These are phyloP conservation scores for Trichogramma pretiosum DNA, from an alignment of 1,140 invertebrate genomes.

Conservation along the genomic window DNA sequence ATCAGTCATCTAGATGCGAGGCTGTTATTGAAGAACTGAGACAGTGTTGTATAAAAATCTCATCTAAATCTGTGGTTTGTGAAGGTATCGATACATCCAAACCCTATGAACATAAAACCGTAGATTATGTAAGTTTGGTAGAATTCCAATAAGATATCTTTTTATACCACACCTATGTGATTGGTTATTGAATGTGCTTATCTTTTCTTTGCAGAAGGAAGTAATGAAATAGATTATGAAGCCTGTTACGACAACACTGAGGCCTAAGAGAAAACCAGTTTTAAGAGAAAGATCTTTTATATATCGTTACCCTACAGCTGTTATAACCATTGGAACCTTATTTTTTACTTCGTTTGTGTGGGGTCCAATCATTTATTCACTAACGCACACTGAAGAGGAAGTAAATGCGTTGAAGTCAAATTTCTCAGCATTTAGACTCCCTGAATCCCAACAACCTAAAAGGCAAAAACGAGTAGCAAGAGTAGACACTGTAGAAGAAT, in stretches of 20 bases:
- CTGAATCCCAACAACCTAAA: no score
- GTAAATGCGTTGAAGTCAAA: neutral
- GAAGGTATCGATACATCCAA: conserved; percentile 54
- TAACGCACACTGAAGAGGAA: neutral
- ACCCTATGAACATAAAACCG: conserved; percentile 40
- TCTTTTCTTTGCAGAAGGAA: conserved; percentile 29
- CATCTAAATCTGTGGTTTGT: conserved; percentile 52
- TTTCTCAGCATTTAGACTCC: no score
- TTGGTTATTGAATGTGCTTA: neutral
- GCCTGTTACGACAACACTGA: no score
- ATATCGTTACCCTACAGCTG: conserved; percentile 16
- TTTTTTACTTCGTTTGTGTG: conserved; percentile 25
- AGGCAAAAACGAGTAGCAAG: no score
- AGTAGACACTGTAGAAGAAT: no score
- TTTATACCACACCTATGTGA: no score
- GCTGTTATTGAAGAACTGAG: conserved; percentile 54
- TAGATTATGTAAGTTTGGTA: conserved; percentile 39
- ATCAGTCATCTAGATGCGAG: conserved; percentile 55
- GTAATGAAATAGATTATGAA: conserved; percentile 30
- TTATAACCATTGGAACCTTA: conserved; percentile 24
- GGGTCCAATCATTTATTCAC: neutral
- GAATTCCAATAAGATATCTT: conserved; percentile 21
- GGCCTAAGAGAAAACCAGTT: neutral
- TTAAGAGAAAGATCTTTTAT: neutral
- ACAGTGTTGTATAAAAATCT: conserved; percentile 57